Evolutionary conservation across 2,113 vertebrate species (phyloP).

Genomic region (Silurus meridionalis): DNA sequence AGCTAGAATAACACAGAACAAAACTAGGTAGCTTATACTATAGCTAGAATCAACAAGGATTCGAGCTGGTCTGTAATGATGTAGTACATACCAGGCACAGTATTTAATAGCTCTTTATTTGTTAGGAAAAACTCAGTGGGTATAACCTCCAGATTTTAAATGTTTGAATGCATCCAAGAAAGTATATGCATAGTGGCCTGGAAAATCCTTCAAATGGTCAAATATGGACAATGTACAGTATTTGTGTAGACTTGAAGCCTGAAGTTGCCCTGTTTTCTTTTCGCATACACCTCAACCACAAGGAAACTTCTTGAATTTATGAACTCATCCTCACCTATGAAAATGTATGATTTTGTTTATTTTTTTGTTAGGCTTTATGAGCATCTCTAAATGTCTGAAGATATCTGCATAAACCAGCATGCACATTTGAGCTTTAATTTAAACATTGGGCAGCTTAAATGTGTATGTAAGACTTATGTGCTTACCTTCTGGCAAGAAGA

Average conservation of each 20-base stretch:
- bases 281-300: neutral
- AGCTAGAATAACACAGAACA: neutral
- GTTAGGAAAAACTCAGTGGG: neutral
- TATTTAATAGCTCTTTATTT: neutral
- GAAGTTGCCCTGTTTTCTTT: neutral
- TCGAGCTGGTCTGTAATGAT: neutral
- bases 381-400: neutral
- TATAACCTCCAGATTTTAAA: neutral
- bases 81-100: neutral
- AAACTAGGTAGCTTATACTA: neutral
- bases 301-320: neutral
- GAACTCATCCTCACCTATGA: neutral
- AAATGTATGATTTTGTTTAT: neutral
- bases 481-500: conserved; percentile 85
- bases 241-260: neutral
- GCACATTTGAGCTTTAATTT: neutral
- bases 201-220: neutral
- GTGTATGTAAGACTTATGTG: neutral
- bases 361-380: neutral
- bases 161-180: neutral
- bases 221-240: neutral
- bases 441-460: neutral
- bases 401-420: neutral
- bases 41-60: neutral
- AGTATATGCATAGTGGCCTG: neutral